phyloP scores from a whole-genome alignment of 2,888 invertebrate species.

The Mantis religiosa region DNA sequence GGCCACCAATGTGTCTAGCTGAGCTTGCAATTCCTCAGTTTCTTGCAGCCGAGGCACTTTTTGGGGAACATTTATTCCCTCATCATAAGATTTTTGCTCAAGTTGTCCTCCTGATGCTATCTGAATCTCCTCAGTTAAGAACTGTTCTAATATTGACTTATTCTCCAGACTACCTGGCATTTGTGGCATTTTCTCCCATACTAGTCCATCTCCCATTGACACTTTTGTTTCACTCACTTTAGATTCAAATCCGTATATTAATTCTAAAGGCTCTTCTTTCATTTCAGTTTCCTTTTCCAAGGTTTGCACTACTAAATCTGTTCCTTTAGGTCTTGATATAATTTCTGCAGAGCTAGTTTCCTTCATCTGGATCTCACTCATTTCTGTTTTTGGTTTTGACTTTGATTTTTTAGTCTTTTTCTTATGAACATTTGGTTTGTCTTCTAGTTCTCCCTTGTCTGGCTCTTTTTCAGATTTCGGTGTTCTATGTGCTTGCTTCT shows the following conservation, averaged over 20 bases:
- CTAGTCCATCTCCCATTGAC: not conserved
- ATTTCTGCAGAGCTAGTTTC: not conserved
- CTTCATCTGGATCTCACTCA: not conserved
- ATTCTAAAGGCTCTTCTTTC: not conserved
- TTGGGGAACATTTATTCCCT: not conserved
- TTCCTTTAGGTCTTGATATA: not conserved
- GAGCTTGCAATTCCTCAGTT: constrained; percentile 80
- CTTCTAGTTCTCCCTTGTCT: not conserved
- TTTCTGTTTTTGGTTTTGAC: not conserved
- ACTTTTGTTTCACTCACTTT: constrained; percentile 20
- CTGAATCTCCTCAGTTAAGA: not conserved
- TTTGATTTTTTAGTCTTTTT: not conserved
- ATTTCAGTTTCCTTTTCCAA: not conserved
- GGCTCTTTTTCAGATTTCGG: not conserved
- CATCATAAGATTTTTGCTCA: not conserved
- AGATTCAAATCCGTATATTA: constrained; percentile 11
- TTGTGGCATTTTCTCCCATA: constrained; percentile 41
- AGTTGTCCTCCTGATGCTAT: not conserved
- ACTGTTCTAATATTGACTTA: not conserved
- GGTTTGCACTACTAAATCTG: not conserved
- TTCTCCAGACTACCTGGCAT: not conserved
- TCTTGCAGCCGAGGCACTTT: constrained; percentile 44
- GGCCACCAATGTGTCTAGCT: constrained; percentile 66
- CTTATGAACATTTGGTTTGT: not conserved
- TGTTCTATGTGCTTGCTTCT: not conserved